phyloP scores from a whole-genome alignment of 2,113 vertebrate genomes.

The Arenaria interpres region DNA sequence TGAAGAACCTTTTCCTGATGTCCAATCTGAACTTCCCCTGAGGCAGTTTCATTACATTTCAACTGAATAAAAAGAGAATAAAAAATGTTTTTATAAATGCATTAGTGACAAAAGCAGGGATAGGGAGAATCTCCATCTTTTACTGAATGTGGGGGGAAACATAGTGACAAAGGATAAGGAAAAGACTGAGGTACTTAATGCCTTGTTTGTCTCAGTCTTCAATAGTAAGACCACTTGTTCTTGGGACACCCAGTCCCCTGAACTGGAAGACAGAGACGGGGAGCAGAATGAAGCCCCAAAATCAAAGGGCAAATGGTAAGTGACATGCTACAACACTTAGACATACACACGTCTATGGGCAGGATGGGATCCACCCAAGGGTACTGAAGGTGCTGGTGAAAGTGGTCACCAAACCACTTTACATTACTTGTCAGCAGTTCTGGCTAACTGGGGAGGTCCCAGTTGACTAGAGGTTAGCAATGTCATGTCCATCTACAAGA shows the following conservation, averaged over 20 bases:
- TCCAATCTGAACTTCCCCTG: background rate
- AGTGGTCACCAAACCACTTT: background rate
- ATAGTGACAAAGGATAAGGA: background rate
- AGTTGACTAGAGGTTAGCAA: background rate
- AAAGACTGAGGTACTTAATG: background rate
- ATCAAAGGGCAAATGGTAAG: background rate
- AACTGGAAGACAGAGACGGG: background rate
- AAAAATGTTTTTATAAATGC: background rate
- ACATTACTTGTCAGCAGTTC: background rate
- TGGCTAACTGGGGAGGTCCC: background rate
- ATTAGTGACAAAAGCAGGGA: background rate
- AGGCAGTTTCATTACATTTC: background rate
- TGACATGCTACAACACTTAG: background rate
- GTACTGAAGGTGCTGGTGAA: background rate
- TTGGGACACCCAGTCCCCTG: background rate
- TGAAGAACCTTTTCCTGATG: background rate
- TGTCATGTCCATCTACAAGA: background rate
- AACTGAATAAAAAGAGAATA: background rate
- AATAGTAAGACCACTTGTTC: background rate
- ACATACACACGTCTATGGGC: background rate
- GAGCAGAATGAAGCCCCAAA: background rate
- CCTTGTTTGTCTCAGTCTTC: background rate
- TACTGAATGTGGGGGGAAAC: background rate
- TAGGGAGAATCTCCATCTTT: background rate
- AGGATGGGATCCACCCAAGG: background rate